Percentiles rank a stretch among this genome's conserved stretches.
These are phyloP conservation scores for Beris chalybata DNA, from an alignment of 2,888 invertebrate genomes.

Conservation along the genomic window DNA sequence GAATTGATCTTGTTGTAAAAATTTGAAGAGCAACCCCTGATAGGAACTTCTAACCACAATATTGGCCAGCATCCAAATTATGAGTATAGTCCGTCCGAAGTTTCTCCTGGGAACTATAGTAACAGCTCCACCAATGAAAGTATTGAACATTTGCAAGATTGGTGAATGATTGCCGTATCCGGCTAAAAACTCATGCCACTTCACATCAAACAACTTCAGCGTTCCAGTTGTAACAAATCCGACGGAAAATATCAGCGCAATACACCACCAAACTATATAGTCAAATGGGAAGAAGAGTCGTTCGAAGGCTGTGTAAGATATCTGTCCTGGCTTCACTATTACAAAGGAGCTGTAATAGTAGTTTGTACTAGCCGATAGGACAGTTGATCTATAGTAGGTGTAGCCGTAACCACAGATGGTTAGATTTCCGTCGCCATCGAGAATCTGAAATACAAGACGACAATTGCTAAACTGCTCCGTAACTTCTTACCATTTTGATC, in stretches of 20 bases:
- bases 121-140: constrained; percentile 31
- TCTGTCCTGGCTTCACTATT: constrained; percentile 27
- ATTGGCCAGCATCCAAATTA: constrained; percentile 34
- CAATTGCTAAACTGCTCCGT: neutral
- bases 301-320: constrained; percentile 30
- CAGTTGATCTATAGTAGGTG: constrained; percentile 21
- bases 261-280: constrained; percentile 23
- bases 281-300: constrained; percentile 35
- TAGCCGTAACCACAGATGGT: constrained; percentile 29
- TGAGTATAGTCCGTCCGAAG: constrained; percentile 34
- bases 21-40: constrained; percentile 37
- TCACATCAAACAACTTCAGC: constrained; percentile 5
- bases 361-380: constrained; percentile 10
- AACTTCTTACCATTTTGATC: neutral
- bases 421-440: constrained; percentile 31
- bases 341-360: constrained; percentile 25
- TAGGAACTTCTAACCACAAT: constrained; percentile 36
- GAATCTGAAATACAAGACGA: constrained; percentile 15
- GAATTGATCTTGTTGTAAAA: constrained; percentile 24
- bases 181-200: constrained; percentile 19
- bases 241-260: constrained; percentile 2
- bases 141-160: constrained; percentile 34
- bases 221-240: constrained; percentile 1
- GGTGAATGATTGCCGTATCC: constrained; percentile 23
- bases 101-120: constrained; percentile 17